Evolutionary conservation across 2,113 vertebrate species (phyloP), one percentile per base, ranked within the genome.

Genomic region (Oreocharis arfaki): DNA sequence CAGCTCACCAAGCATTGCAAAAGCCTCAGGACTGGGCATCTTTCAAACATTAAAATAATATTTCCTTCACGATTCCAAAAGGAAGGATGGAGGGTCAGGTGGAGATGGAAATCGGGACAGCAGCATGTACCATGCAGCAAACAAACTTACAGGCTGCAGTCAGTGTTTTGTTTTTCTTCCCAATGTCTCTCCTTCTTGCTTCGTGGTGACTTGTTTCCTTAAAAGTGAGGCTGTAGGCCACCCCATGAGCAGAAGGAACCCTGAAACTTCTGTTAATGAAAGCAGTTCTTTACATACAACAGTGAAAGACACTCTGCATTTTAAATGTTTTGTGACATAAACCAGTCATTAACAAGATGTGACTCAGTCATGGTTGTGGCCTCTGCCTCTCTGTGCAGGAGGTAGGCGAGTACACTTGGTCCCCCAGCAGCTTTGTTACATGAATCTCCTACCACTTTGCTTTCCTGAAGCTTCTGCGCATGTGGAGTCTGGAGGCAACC

Each of bases 11-110:
- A 53, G 73, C 79, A 60, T 56, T 83, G 47, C 64, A 81, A 55
- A 92, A 78, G 68, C 75, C 92, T 84, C 44, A 93, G 59, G 87
- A 77, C 82, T 84, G 47, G 39, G 52, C 88, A 89, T 84, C 71
- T 78, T 71, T 94, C 95, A 95, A 42, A 37, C 0, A 1, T 68
- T 78, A 64, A 86, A 92, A 92, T 69, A 88, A 27, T 47, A 74
- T 59, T 60, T 49, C 37, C 23, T 78, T 92, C 49, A 61, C 44
- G 3, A 2, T 75, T 52, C 61, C 52, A 71, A 71, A 94, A 84
- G 33, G 59, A 84, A 32, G 84, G 26, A 74, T 75, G 82, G 64
- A 92, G 65, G 37, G 60, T 35, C 68, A 87, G 56, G 32, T 7
- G 1, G 63, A 84, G n/a, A 24, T 78, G 49, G 56, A 94, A 76